Conservation (phyloP, 1,140 invertebrate species). For the Neelides sp. region DNA sequence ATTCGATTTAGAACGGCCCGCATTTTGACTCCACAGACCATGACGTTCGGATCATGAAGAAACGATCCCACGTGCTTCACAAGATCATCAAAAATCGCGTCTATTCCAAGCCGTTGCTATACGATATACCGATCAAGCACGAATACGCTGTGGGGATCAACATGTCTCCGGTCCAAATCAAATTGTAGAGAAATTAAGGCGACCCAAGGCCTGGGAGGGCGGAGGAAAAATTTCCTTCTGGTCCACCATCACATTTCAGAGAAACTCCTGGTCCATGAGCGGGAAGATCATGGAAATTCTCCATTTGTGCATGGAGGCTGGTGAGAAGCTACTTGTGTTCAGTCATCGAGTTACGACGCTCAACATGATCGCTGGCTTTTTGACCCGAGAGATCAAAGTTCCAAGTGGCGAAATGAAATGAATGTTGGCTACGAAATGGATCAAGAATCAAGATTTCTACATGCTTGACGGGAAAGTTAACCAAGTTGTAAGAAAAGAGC, state of each 20-base stretch:
- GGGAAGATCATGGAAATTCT: constrained; percentile 35
- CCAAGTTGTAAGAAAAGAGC: no score
- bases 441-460: no score
- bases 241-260: no score
- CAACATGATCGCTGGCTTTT: constrained; percentile 75
- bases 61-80: constrained; percentile 42
- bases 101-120: constrained; percentile 44
- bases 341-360: constrained; percentile 90
- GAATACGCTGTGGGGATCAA: constrained; percentile 48
- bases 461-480: no score
- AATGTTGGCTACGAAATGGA: no score
- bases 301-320: constrained; percentile 35
- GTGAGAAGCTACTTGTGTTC: constrained; percentile 76
- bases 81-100: constrained; percentile 40
- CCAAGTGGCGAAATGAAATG: no score
- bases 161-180: constrained; percentile 41
- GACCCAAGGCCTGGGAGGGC: no score
- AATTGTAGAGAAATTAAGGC: constrained; percentile 42
- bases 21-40: constrained; percentile 42
- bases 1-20: constrained; percentile 47
- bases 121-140: constrained; percentile 46
- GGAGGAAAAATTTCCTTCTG: no score
- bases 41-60: constrained; percentile 45
- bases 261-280: no score
- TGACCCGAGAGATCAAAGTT: no score